These are phyloP conservation scores for Columba guinea DNA, from an alignment of 2,797 vertebrate species.

Conservation along the genomic window DNA sequence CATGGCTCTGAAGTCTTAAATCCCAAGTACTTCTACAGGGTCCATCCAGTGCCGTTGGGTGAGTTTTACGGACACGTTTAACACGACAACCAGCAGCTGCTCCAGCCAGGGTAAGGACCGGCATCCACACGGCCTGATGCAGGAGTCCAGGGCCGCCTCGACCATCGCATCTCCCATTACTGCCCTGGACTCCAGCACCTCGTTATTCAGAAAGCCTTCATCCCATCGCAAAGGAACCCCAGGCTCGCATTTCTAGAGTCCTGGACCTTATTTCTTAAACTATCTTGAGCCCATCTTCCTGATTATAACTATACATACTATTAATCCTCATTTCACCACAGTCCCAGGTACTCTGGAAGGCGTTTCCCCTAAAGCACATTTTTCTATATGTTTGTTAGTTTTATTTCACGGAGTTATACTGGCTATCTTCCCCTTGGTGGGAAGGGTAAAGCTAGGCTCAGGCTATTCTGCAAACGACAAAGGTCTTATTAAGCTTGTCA, in stretches of 20 bases:
- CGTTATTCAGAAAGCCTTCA: neutral
- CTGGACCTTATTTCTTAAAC: neutral
- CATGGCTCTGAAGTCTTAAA: too few species aligned
- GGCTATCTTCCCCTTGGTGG: neutral
- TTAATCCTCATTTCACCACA: neutral
- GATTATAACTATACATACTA: too few species aligned
- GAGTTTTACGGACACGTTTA: too few species aligned
- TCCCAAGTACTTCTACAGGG: too few species aligned
- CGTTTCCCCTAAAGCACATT: neutral
- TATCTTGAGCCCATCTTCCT: neutral
- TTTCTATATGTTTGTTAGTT: neutral
- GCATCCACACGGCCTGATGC: too few species aligned
- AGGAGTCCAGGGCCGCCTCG: neutral
- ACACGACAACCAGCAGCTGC: too few species aligned
- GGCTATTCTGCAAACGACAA: neutral
- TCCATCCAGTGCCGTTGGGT: too few species aligned
- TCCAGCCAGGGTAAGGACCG: too few species aligned
- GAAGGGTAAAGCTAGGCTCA: constrained; percentile 5
- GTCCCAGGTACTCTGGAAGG: neutral
- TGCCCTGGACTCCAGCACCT: neutral
- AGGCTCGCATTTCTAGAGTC: neutral
- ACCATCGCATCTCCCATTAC: neutral
- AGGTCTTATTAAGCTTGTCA: constrained; percentile 7
- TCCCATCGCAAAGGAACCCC: neutral
- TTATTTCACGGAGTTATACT: neutral